phyloP scores from a whole-genome alignment of 2,113 vertebrate species.

The Eclectus roratus region DNA sequence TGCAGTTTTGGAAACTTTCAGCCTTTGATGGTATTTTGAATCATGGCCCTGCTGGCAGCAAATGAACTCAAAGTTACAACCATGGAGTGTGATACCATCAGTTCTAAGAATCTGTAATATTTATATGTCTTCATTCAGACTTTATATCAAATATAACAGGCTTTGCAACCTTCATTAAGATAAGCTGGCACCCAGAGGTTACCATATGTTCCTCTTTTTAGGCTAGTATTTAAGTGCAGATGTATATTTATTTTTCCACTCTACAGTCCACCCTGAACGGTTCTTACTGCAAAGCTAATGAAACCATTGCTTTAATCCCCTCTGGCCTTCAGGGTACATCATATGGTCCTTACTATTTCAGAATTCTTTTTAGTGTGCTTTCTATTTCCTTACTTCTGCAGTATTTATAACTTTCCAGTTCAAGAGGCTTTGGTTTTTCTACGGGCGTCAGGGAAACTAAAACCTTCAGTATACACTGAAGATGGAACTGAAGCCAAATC shows the following conservation, averaged over 20 bases:
- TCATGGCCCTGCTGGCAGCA: constrained; percentile 33
- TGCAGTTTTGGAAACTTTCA: constrained; percentile 64
- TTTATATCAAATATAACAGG: constrained; percentile 63
- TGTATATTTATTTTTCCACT: constrained; percentile 73
- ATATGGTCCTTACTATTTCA: constrained; percentile 53
- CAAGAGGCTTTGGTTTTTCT: constrained; percentile 24
- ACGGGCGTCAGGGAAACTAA: background rate
- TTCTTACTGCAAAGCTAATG: constrained; percentile 61
- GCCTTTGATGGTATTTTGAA: constrained; percentile 64
- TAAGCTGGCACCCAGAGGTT: constrained; percentile 69
- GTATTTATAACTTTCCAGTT: constrained; percentile 12
- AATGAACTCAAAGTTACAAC: constrained; percentile 45
- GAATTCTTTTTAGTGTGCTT: constrained; percentile 32
- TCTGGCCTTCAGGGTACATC: constrained; percentile 49
- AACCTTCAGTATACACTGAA: background rate
- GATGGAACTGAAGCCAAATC: background rate
- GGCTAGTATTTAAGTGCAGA: constrained; percentile 50
- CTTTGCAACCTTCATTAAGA: constrained; percentile 72
- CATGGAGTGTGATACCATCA: constrained; percentile 47
- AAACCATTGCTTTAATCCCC: constrained; percentile 49
- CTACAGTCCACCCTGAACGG: constrained; percentile 40
- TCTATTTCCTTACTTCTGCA: constrained; percentile 36
- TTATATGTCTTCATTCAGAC: constrained; percentile 67
- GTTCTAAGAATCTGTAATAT: constrained; percentile 65
- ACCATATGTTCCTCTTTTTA: constrained; percentile 68